These are phyloP conservation scores for Orthosia cruda DNA, from an alignment of 2,888 invertebrate species.

Conservation along the genomic window DNA sequence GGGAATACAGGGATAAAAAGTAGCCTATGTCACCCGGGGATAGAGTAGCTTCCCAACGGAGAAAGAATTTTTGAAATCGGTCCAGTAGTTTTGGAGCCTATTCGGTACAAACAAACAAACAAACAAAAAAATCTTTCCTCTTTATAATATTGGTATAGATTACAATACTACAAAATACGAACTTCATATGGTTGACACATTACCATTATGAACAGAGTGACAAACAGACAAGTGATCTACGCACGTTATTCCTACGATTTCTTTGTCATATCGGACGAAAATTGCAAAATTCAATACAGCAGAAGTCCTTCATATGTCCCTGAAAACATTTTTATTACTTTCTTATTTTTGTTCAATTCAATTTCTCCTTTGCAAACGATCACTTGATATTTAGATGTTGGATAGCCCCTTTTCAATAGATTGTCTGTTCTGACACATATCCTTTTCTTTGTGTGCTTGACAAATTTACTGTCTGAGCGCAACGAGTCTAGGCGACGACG, in stretches of 20 bases:
- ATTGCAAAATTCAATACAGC: conserved; percentile 15
- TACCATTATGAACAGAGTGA: not conserved
- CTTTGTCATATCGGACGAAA: conserved; percentile 4
- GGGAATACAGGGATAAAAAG: no score
- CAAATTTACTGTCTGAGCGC: conserved; percentile 24
- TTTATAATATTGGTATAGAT: no score
- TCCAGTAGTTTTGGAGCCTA: no score
- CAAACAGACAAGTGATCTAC: not conserved
- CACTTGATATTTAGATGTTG: conserved; percentile 33
- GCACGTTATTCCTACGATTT: not conserved
- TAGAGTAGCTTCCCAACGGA: no score
- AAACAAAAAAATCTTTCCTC: not conserved
- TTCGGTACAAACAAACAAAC: no score
- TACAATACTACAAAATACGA: not conserved
- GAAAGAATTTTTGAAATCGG: no score
- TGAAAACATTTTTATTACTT: conserved; percentile 18
- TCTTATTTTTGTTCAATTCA: conserved; percentile 37
- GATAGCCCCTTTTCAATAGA: conserved; percentile 19
- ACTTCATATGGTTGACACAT: not conserved
- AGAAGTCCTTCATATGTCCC: not conserved
- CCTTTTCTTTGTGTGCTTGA: conserved; percentile 34
- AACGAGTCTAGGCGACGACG: conserved; percentile 7
- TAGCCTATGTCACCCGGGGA: no score
- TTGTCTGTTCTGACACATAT: conserved; percentile 30
- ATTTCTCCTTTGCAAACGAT: conserved; percentile 50